Conservation (phyloP, 1,140 invertebrate species). For the Ruditapes philippinarum region DNA sequence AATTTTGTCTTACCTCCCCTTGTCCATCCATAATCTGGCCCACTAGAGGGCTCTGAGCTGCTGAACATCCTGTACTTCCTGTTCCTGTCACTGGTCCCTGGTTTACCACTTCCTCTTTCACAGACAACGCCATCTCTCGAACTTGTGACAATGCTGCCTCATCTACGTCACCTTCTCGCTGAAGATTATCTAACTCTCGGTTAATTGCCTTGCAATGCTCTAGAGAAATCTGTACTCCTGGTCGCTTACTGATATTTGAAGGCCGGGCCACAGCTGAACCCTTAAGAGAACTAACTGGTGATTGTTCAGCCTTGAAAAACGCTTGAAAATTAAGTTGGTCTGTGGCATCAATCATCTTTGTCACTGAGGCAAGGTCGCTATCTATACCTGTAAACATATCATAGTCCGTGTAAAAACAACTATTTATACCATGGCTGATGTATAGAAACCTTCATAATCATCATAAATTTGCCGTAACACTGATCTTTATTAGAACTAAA, state of each 20-base stretch:
- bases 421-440: no score
- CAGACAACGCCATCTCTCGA: conserved; percentile 58
- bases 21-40: background rate
- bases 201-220: conserved; percentile 36
- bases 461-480: no score
- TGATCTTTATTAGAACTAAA: no score
- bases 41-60: background rate
- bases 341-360: conserved; percentile 82
- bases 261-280: background rate
- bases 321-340: conserved; percentile 78
- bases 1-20: conserved; percentile 30
- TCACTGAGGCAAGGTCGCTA: conserved; percentile 82
- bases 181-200: conserved; percentile 38
- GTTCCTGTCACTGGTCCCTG: conserved; percentile 21
- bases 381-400: conserved; percentile 50
- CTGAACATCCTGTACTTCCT: background rate
- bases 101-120: conserved; percentile 63
- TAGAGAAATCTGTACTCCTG: conserved; percentile 55
- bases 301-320: conserved; percentile 72
- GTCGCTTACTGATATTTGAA: conserved; percentile 60
- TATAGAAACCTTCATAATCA: no score
- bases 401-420: no score
- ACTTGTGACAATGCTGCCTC: conserved; percentile 61
- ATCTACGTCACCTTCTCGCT: conserved; percentile 63
- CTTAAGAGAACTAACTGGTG: conserved; percentile 51